These are phyloP conservation scores for Cuniculus paca DNA, from an alignment of 2,797 vertebrate genomes.

Conservation along the genomic window DNA sequence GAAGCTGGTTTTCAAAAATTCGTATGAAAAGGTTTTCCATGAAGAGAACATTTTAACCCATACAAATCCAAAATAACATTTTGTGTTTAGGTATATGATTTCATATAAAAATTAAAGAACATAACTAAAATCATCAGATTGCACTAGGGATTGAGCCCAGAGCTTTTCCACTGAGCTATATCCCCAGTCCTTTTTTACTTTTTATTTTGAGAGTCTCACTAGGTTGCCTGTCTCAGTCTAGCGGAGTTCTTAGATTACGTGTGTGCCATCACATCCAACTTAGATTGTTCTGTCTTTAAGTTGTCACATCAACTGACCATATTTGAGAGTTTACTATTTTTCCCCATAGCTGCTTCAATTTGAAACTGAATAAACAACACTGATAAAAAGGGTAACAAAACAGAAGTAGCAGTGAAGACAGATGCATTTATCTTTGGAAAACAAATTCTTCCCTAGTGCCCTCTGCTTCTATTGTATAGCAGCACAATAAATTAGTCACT, in stretches of 20 bases:
- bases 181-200: neutral
- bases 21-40: neutral
- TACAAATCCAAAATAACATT: neutral
- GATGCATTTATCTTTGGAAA: neutral
- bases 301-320: neutral
- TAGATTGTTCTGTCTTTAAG: slow-evolving; percentile 45
- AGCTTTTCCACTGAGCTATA: neutral
- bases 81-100: neutral
- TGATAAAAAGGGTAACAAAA: slow-evolving; percentile 52
- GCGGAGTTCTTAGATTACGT: neutral
- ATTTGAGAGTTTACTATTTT: slow-evolving; percentile 46
- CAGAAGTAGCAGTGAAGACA: neutral
- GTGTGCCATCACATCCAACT: neutral
- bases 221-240: neutral
- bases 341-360: slow-evolving; percentile 19
- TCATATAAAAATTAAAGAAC: slow-evolving; percentile 57
- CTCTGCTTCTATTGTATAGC: neutral
- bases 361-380: slow-evolving; percentile 28
- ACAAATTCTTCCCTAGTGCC: neutral
- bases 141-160: neutral
- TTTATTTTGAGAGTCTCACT: no score
- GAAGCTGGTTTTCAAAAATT: slow-evolving; percentile 30
- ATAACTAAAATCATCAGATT: slow-evolving; percentile 49
- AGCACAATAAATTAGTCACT: slow-evolving; percentile 38
- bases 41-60: slow-evolving; percentile 21